Evolutionary conservation across 2,113 vertebrate genomes (phyloP), one percentile per base, ranked within the genome.

Genomic region (Trachemys scripta): DNA sequence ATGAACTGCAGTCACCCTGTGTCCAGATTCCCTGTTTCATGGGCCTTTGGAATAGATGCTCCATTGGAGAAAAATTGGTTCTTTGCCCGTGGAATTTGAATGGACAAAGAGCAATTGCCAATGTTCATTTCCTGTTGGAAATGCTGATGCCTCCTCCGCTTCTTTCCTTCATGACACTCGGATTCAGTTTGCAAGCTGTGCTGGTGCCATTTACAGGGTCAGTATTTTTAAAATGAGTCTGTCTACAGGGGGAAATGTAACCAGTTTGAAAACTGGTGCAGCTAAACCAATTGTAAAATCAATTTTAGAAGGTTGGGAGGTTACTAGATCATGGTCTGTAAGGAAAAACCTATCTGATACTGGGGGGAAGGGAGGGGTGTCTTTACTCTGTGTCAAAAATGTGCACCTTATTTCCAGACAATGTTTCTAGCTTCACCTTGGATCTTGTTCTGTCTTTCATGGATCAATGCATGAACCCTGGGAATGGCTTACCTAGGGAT

Each of bases 1-100:
- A 96, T 93, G 95, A 96, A 95, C 94, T 96, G 93, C 91, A 83
- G 89, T 92, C 92, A 94, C 93, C 90, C 16, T 69, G 93, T 93
- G 96, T 81, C 93, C 86, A 89, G 90, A 90, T 78, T 78, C 75
- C 25, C 10, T 13, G 89, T 24, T 95, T 93, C 96, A n/a, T 95
- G 89, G 87, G 53, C 96, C 93, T 85, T 93, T 85, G 86, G 93
- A 83, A 91, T 45, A 8, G 5, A 88, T 91, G 88, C 85, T 92
- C 83, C 87, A 89, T 94, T 76, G 87, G 89, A 97, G 93, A 94
- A 89, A 94, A 87, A 35, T 38, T 5, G 53, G 85, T 51, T 10
- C 87, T 78, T 91, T 95, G 17, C n/a, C 88, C 89, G 82, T 94
- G 94, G 90, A 95, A 84, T 94, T 90, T 85, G 83, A 87, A 11